Percentiles rank a stretch among this genome's conserved stretches.
Evolutionary conservation across 2,797 vertebrate species (phyloP).

Genomic region (Orientallactaga sibirica): DNA sequence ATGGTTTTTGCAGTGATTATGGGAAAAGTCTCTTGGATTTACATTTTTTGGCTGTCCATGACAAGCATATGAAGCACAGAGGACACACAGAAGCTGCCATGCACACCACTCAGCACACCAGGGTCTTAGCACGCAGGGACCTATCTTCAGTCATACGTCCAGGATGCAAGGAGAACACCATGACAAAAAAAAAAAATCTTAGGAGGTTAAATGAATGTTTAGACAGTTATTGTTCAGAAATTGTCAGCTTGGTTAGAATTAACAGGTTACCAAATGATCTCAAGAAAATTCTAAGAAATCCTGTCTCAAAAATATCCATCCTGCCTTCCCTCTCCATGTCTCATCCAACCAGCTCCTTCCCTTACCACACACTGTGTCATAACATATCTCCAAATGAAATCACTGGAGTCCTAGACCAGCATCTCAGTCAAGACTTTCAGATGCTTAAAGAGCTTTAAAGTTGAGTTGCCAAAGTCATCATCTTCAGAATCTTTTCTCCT

Average conservation of each 20-base stretch:
- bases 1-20: constrained; percentile 13
- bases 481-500: constrained; percentile 23
- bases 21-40: constrained; percentile 74
- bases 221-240: neutral
- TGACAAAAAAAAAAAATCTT: neutral
- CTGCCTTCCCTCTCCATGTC: neutral
- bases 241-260: neutral
- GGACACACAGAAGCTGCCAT: constrained; percentile 71
- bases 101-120: constrained; percentile 66
- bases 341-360: neutral
- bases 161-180: neutral
- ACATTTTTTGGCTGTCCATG: constrained; percentile 80
- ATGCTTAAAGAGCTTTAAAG: constrained; percentile 46
- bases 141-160: neutral
- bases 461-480: neutral
- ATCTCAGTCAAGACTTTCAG: neutral
- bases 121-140: neutral
- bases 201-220: neutral
- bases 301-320: neutral
- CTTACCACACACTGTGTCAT: neutral
- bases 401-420: neutral
- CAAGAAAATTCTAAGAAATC: constrained; percentile 54
- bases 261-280: neutral
- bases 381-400: neutral
- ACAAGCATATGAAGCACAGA: constrained; percentile 71